These are phyloP conservation scores for Pygocentrus nattereri DNA, from an alignment of 2,797 vertebrate genomes.

Conservation along the genomic window DNA sequence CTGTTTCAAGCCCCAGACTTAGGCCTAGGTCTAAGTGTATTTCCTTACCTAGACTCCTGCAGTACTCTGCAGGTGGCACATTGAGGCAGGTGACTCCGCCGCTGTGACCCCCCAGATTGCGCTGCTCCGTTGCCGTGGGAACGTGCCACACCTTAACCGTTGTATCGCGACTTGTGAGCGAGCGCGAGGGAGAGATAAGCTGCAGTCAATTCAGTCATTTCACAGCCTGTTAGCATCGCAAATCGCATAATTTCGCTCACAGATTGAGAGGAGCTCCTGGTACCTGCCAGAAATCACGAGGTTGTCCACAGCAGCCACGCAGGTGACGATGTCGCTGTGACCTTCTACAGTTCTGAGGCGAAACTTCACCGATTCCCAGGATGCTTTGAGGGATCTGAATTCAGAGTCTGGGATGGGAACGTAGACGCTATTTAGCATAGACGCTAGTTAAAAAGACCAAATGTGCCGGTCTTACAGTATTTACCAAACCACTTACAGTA, in stretches of 20 bases:
- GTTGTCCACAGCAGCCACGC: slow-evolving; percentile 81
- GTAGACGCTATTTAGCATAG: slow-evolving; percentile 5
- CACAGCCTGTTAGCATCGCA: slow-evolving; percentile 15
- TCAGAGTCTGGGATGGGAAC: slow-evolving; percentile 67
- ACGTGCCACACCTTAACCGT: slow-evolving; percentile 86
- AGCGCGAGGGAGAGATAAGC: slow-evolving; percentile 24
- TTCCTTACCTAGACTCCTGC: slow-evolving; percentile 76
- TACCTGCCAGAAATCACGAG: slow-evolving; percentile 86
- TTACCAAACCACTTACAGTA: too few species aligned
- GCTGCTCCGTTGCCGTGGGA: slow-evolving; percentile 83
- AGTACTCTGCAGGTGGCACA: slow-evolving; percentile 78
- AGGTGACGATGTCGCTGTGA: slow-evolving; percentile 86
- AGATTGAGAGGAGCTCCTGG: slow-evolving; percentile 38
- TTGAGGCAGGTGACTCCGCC: slow-evolving; percentile 82
- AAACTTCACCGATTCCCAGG: slow-evolving; percentile 81
- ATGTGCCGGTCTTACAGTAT: too few species aligned
- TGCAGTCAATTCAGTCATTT: slow-evolving; percentile 39
- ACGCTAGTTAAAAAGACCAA: not conserved
- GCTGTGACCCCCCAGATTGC: slow-evolving; percentile 83
- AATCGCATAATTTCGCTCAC: not conserved
- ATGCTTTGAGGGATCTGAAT: slow-evolving; percentile 69
- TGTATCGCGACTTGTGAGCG: slow-evolving; percentile 77
- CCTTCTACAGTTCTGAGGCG: slow-evolving; percentile 80
- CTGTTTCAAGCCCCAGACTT: not conserved
- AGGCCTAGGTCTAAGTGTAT: slow-evolving; percentile 21